Percentiles rank a stretch among this genome's conserved stretches.
These are phyloP conservation scores for Myotis yumanensis DNA, from an alignment of 2,113 vertebrate species.

Conservation along the genomic window DNA sequence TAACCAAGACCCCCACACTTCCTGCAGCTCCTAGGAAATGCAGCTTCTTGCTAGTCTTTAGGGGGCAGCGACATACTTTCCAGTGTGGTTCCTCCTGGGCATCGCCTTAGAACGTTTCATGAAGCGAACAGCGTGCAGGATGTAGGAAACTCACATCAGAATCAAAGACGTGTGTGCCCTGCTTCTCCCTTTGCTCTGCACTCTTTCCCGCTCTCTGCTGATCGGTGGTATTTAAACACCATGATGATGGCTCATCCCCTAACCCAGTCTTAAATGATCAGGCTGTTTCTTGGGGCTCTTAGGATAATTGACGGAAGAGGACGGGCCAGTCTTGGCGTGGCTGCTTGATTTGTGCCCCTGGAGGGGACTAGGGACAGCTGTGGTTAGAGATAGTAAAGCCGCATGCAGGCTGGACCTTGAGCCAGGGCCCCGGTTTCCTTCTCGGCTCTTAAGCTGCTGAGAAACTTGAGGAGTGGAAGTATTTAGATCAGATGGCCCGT, in stretches of 20 bases:
- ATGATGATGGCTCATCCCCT: background rate
- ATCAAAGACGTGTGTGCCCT: rapidly evolving
- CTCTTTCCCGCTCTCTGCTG: background rate
- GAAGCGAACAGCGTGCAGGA: rapidly evolving
- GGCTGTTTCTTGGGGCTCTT: background rate
- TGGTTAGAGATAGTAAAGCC: background rate
- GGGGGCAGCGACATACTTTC: background rate
- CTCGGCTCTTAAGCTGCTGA: background rate
- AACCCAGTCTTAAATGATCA: rapidly evolving
- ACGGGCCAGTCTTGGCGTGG: background rate
- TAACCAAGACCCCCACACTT: rapidly evolving
- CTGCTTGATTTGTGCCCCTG: background rate
- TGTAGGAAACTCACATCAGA: background rate
- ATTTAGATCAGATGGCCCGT: background rate
- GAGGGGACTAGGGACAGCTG: background rate
- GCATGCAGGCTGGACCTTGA: rapidly evolving
- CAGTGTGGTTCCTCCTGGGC: background rate
- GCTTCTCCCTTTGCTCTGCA: background rate
- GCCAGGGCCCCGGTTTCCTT: background rate
- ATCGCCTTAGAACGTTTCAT: rapidly evolving
- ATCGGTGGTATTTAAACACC: background rate
- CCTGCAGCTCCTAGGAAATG: background rate
- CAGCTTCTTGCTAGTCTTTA: background rate
- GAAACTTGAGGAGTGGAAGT: background rate
- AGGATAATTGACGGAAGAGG: background rate